A percentile compares a stretch with the other conserved stretches of the same genome.
phyloP scores from a whole-genome alignment of 2,888 invertebrate species.

The Apamea crenata region DNA sequence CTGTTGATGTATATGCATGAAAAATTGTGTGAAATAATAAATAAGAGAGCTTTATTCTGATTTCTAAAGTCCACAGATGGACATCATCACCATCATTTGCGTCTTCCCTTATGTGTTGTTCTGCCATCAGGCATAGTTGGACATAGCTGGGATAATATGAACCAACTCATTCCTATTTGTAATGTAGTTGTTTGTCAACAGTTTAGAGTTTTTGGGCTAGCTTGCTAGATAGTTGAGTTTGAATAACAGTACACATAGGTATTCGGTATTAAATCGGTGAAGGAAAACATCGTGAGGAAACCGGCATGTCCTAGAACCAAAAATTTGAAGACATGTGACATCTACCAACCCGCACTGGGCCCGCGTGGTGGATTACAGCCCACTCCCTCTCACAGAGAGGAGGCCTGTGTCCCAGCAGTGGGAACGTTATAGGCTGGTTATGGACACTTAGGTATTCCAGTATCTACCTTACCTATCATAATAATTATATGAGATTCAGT shows the following conservation, averaged over 20 bases:
- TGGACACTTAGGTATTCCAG: too few relatives aligned
- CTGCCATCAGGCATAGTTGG: neutral
- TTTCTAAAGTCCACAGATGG: neutral
- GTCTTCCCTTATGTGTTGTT: too few relatives aligned
- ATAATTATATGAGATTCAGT: neutral
- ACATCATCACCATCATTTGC: neutral
- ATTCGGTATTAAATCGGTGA: too few relatives aligned
- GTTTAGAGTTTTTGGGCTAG: neutral
- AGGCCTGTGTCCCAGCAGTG: too few relatives aligned
- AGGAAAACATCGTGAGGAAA: too few relatives aligned
- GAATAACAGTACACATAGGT: neutral
- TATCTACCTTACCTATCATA: too few relatives aligned
- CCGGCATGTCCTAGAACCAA: too few relatives aligned
- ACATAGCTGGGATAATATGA: neutral
- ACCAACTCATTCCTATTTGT: neutral
- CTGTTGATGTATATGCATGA: conserved; percentile 23
- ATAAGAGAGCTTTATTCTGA: neutral
- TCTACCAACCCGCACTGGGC: too few relatives aligned
- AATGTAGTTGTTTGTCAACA: neutral
- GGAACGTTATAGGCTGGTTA: too few relatives aligned
- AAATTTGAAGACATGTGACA: too few relatives aligned
- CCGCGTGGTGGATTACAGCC: too few relatives aligned
- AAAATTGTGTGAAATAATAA: neutral
- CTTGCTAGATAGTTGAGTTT: neutral
- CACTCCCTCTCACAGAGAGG: too few relatives aligned